Evolutionary conservation across 2,113 vertebrate species (phyloP), one percentile per base, ranked within the genome.

Genomic region (Echinops telfairi): DNA sequence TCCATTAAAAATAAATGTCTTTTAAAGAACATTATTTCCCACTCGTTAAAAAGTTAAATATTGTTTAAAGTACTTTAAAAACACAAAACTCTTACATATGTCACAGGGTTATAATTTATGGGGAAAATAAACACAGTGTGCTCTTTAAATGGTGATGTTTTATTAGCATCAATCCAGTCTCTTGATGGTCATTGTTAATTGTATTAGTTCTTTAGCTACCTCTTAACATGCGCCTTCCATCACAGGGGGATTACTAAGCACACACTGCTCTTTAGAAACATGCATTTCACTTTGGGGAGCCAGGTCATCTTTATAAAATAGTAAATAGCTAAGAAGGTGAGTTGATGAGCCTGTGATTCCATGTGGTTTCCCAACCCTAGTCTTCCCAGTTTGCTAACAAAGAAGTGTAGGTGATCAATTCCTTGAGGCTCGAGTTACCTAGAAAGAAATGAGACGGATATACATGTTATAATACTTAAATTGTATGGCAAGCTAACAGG

Each of bases 51-150:
- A 97, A 96, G 97, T 94, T 97, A 98, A 98, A 96, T 97, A 88
- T 95, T 95, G 82, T 97, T 96, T 96, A 86, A 97, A 98, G 96
- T 97, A 98, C 97, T 98, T 97, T 97, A 95, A 96, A 96, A 92
- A 86, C 58, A 57, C 93, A 90, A 95, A 97, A 96, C 77, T 95
- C 85, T 94, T 91, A 86, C 88, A 68, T 96, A 91, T 92, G 84
- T 97, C 91, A 95, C 94, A 95, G 87, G 71, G 40, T 91, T 94
- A 88, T 96, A 93, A 96, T 93, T 96, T 96, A 88, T 96, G 92
- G 90, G 88, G 88, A 94, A 97, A 98, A 98, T 97, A 98, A 98
- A 98, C 75, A 36, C 94, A 88, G 27, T 92, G 16, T 95, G 80
- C 89, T 96, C 94, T 92, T 91, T n/a, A 93, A 94, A 94, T 64